Conservation (phyloP, 2,888 invertebrate genomes). For the Sialis fuliginosa region DNA sequence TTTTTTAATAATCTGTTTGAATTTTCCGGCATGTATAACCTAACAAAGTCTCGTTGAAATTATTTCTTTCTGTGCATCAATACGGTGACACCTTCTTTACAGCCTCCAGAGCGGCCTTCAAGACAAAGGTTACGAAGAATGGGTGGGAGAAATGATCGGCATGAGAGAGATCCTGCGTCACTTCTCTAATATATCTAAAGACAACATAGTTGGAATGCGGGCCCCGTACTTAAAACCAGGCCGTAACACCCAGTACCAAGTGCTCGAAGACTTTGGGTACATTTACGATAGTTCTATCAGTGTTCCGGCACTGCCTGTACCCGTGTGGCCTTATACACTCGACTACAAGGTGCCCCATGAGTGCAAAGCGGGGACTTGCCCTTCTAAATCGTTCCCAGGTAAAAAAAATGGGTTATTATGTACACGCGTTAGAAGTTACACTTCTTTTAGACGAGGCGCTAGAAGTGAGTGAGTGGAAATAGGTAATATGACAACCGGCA, state of each 20-base stretch:
- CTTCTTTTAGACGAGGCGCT: too few relatives aligned
- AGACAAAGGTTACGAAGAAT: conserved; percentile 80
- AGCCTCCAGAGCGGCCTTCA: conserved; percentile 67
- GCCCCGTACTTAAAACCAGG: conserved; percentile 88
- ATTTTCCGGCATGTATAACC: conserved; percentile 2
- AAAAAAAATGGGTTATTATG: too few relatives aligned
- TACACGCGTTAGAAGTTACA: background rate
- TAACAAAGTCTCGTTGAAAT: conserved; percentile 1
- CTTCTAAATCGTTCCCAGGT: conserved; percentile 77
- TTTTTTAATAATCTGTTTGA: too few relatives aligned
- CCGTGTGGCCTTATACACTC: conserved; percentile 88
- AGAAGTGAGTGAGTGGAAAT: too few relatives aligned
- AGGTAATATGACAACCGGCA: too few relatives aligned
- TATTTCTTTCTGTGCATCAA: background rate
- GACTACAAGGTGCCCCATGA: conserved; percentile 87
- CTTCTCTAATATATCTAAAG: conserved; percentile 65
- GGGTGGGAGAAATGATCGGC: conserved; percentile 88
- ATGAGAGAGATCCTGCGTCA: conserved; percentile 74
- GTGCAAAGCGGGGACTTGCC: conserved; percentile 84
- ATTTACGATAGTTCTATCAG: conserved; percentile 87
- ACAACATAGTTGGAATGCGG: conserved; percentile 71
- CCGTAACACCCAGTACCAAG: conserved; percentile 80
- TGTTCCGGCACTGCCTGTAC: conserved; percentile 59
- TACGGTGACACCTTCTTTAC: conserved; percentile 9
- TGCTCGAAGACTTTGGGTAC: conserved; percentile 81